Evolutionary conservation across 2,888 invertebrate species (phyloP).

Genomic region (Athalia rosae): DNA sequence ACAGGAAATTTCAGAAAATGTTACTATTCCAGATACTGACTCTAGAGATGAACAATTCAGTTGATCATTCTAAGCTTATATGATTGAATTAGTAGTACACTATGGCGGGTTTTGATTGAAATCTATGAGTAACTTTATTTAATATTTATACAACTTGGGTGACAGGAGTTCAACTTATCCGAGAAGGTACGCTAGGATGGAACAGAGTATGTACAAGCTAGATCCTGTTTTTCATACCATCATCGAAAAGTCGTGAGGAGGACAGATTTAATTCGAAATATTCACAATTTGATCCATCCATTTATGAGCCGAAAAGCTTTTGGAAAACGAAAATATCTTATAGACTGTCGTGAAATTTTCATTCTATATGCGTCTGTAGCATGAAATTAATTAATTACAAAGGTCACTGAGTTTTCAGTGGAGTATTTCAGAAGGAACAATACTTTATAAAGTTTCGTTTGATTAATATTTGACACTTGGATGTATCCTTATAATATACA

Average conservation of each 20-base stretch:
- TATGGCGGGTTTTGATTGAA: slow-evolving; percentile 51
- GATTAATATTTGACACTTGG: slow-evolving; percentile 28
- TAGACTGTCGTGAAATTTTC: neutral
- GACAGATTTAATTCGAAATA: neutral
- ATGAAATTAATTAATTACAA: slow-evolving; percentile 36
- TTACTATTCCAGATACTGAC: slow-evolving; percentile 52
- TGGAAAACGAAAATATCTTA: neutral
- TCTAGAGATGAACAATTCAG: slow-evolving; percentile 56
- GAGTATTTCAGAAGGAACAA: neutral
- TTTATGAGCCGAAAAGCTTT: neutral
- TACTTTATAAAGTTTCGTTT: slow-evolving; percentile 17
- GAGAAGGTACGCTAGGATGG: neutral
- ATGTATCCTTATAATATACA: slow-evolving; percentile 25
- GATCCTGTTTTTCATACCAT: slow-evolving; percentile 1
- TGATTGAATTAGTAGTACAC: slow-evolving; percentile 50
- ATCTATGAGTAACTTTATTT: slow-evolving; percentile 40
- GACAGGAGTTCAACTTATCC: slow-evolving; percentile 30
- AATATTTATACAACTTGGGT: slow-evolving; percentile 38
- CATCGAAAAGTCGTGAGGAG: neutral
- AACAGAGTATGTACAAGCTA: neutral
- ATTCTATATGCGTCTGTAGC: slow-evolving; percentile 22
- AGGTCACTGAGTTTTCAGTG: slow-evolving; percentile 23
- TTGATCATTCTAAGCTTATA: slow-evolving; percentile 57
- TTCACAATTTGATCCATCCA: neutral
- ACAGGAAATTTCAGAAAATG: slow-evolving; percentile 52